Conservation (phyloP, 2,888 invertebrate species). For the Drosophila paramelanica region DNA sequence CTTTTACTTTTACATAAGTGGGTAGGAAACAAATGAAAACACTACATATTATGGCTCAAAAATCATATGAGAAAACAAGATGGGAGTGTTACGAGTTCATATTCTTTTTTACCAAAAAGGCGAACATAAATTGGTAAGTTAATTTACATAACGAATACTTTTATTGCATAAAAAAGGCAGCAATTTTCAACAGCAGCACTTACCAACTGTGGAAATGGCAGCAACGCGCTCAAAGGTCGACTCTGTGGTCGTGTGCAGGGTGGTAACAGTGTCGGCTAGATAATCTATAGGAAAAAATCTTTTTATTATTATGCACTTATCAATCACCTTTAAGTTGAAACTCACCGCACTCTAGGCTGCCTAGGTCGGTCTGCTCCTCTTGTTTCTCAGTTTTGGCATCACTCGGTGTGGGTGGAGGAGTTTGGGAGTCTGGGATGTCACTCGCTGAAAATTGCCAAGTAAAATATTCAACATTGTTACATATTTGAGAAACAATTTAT, state of each 20-base stretch:
- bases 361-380: slow-evolving; percentile 53
- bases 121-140: slow-evolving; percentile 70
- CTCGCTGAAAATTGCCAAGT: slow-evolving; percentile 55
- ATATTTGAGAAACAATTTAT: background rate
- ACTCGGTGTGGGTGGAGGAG: slow-evolving; percentile 85
- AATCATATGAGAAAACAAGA: slow-evolving; percentile 52
- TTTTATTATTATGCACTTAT: background rate
- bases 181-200: slow-evolving; percentile 56
- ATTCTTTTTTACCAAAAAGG: slow-evolving; percentile 57
- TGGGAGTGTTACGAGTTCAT: slow-evolving; percentile 50
- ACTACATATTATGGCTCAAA: slow-evolving; percentile 64
- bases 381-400: slow-evolving; percentile 76
- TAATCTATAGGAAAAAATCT: slow-evolving; percentile 57
- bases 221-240: slow-evolving; percentile 80
- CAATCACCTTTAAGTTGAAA: background rate
- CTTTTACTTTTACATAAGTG: slow-evolving; percentile 29
- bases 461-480: background rate
- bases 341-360: slow-evolving; percentile 63
- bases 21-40: slow-evolving; percentile 36
- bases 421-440: slow-evolving; percentile 83
- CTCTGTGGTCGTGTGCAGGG: slow-evolving; percentile 80
- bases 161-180: slow-evolving; percentile 58
- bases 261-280: slow-evolving; percentile 78
- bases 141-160: slow-evolving; percentile 74
- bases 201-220: slow-evolving; percentile 81